Base-by-base conservation (phyloP, 2,113 vertebrate species). In the Micronycteris hirsuta region DNA sequence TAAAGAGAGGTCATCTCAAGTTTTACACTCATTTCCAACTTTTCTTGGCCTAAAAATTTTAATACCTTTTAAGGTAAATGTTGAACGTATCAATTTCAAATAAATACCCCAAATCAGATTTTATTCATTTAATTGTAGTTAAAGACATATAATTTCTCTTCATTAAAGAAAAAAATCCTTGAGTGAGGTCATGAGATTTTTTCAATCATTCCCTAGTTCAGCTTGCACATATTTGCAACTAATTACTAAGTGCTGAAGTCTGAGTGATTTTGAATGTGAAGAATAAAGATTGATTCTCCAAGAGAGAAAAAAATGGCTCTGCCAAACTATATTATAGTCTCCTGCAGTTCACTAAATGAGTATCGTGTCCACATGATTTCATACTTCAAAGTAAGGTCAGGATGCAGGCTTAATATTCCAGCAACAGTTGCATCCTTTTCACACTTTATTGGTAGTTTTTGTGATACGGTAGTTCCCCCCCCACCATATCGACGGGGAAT, bases 181-280 rank as follows among this genome's bases (percentile, higher is more conserved):
- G 84, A 56, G 15, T 13, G 68, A 83, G 81, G 63, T 87, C 17
- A 33, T 56, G 43, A 90, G 54, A 13, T 43, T 70, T 96, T 96
- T 56, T 10, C 41, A 65, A 52, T 71, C 16, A 43, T 36, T 90
- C 82, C 54, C 85, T 67, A 68, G 63, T 76, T 94, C 70, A 68
- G 2, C 85, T 83, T 77, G 33, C 4, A 3, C 38, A 2, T 67
- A 56, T 71, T 95, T 81, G 71, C 36, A 76, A 2, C 43, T 88
- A 4, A 74, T 92, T 61, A 22, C 70, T 58, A 70, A 36, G 83
- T 90, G 71, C 78, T 31, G 7, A 86, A 28, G 41, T 77, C 84
- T 73, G 49, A 56, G 63, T 12, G 7, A 22, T 67, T 61, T 38
- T 1, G 0, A 24, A 10, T 10, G 2, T 58, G 38, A 43, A 80